A percentile compares a stretch with the other conserved stretches of the same genome.
phyloP scores from a whole-genome alignment of 2,888 invertebrate species.

The Harpagoxenus sublaevis region DNA sequence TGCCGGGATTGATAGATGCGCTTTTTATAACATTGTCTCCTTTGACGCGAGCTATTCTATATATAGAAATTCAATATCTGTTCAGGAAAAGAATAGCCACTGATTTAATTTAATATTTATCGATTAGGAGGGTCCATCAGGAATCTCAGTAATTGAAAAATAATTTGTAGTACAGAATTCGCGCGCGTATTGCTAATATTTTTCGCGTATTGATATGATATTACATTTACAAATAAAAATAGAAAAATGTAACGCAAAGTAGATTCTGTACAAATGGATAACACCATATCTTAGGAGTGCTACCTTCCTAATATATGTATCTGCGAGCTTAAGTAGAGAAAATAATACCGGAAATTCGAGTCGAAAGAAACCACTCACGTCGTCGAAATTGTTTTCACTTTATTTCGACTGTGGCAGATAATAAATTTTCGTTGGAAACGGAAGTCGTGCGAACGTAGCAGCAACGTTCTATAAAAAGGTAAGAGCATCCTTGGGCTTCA shows the following conservation, averaged over 20 bases:
- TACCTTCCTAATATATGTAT: slow-evolving; percentile 26
- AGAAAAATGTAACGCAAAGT: not conserved
- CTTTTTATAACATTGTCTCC: slow-evolving; percentile 37
- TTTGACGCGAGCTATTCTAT: slow-evolving; percentile 35
- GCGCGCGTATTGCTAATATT: not conserved
- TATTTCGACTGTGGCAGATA: slow-evolving; percentile 38
- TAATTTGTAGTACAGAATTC: not conserved
- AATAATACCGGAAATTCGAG: slow-evolving; percentile 51
- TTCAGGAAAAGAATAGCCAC: not conserved
- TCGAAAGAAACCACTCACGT: slow-evolving; percentile 49
- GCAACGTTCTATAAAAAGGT: slow-evolving; percentile 49
- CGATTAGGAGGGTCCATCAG: not conserved
- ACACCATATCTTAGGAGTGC: not conserved
- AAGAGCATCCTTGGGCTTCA: slow-evolving; percentile 40
- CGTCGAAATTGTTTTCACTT: slow-evolving; percentile 47
- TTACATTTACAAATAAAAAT: not conserved
- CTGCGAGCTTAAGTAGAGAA: slow-evolving; percentile 32
- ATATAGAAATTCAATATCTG: slow-evolving; percentile 51
- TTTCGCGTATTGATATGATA: not conserved
- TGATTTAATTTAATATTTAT: not conserved
- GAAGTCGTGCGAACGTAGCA: slow-evolving; percentile 39
- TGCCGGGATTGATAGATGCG: slow-evolving; percentile 60
- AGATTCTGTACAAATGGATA: slow-evolving; percentile 4
- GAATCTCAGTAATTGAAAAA: not conserved
- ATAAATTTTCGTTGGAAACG: slow-evolving; percentile 50